Evolutionary conservation across 2,797 vertebrate species (phyloP).

Genomic region (Varecia variegata): DNA sequence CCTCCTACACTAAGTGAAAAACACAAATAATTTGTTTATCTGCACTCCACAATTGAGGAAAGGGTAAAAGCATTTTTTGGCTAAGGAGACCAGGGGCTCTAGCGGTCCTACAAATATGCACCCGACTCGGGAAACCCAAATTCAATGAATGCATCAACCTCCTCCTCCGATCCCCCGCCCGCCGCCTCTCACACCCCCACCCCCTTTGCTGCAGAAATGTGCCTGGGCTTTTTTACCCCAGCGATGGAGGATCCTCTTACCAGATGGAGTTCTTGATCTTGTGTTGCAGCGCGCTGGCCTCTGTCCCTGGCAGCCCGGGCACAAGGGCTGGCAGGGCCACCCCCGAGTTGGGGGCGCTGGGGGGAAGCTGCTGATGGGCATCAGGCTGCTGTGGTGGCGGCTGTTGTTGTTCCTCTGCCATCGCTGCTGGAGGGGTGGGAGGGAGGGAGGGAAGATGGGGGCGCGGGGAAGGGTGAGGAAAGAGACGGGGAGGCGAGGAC

Average conservation of each 20-base stretch:
- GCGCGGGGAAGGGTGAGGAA: slow-evolving; percentile 59
- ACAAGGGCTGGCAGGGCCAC: slow-evolving; percentile 89
- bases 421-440: slow-evolving; percentile 83
- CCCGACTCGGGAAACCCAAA: slow-evolving; percentile 14
- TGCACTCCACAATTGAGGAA: neutral
- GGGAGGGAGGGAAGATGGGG: slow-evolving; percentile 68
- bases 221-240: slow-evolving; percentile 44
- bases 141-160: slow-evolving; percentile 45
- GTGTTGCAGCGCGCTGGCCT: slow-evolving; percentile 93
- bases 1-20: neutral
- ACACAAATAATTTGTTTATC: slow-evolving; percentile 45
- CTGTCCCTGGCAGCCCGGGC: slow-evolving; percentile 92
- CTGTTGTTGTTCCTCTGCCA: slow-evolving; percentile 93
- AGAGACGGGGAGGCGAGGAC: slow-evolving; percentile 74
- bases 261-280: slow-evolving; percentile 98
- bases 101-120: slow-evolving; percentile 11
- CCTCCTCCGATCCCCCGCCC: neutral
- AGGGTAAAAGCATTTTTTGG: neutral
- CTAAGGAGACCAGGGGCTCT: neutral
- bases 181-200: neutral
- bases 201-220: slow-evolving; percentile 57
- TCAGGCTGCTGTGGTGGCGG: slow-evolving; percentile 83
- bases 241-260: slow-evolving; percentile 86
- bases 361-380: slow-evolving; percentile 82
- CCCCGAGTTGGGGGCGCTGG: slow-evolving; percentile 79